Evolutionary conservation across 2,797 vertebrate species (phyloP), one percentile per base, ranked within the genome.

Genomic region (Fistularia tabacaria): DNA sequence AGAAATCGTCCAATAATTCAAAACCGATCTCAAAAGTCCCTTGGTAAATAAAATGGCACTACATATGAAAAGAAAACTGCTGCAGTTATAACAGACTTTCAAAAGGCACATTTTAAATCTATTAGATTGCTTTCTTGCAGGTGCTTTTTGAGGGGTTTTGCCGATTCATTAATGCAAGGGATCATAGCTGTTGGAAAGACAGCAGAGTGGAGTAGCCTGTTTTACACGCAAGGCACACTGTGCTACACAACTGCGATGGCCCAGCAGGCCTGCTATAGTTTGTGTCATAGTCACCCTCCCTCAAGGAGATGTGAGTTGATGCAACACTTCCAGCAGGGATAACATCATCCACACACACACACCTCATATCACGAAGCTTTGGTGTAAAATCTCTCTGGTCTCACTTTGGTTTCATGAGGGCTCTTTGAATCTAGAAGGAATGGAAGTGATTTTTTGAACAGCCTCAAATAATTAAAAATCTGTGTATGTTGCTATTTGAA

Each of bases 261-360:
- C 76, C 81, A 74, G 84, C 79, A 63, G 64, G 75, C 67, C 46
- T 36, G 64, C 70, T 60, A 49, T 65, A 69, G 52, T 46, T 49
- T 7, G 11, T 69, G 69, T 52, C 71, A 70, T 66, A 54, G 49
- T 51, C 45, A 54, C 61, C 54, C 14, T 37, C 12, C 42, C 58
- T 59, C 7, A 40, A 79, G 76, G 77, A 81, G 70, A 56, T 77
- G 76, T 80, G 68, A 66, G 73, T 74, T 77, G 79, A 80, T 76
- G 77, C 64, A 73, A 80, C 69, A 77, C 77, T 74, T 81, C 76
- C 71, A 64, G 66, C 73, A 69, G 76, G 65, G 63, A 80, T 59
- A 81, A 83, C 82, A 84, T 80, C 74, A 82, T 66, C 74, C 15
- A n/a, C 36, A 57, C 74, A 76, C 75, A 75, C 78, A 65, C 57